Evolutionary conservation across 2,888 invertebrate species (phyloP), one percentile per base, ranked within the genome.

Genomic region (Hofmannophila pseudospretella): DNA sequence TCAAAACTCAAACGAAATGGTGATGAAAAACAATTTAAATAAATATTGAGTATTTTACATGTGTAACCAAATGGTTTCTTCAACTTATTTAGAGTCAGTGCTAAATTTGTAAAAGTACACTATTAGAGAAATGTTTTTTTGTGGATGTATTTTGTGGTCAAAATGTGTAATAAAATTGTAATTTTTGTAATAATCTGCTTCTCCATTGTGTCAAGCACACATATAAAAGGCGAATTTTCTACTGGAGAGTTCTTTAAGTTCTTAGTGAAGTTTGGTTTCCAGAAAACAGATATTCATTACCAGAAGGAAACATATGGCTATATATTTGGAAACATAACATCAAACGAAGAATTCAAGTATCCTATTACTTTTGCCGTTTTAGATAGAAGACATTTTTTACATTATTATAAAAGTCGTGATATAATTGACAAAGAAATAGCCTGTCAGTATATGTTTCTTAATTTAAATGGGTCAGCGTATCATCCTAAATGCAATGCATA

Each of bases 311-410:
- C 97, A 49, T 94, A 94, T 77, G 98, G 98, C 32, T 98, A 96
- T 76, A 96, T 99, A 57, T 99, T 96, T 72, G 99, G 99, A 8
- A 98, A 98, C 74, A 91, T 98, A 31, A 96, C 97, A 14, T 90
- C 95, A 0, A 89, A 85, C 47, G 82, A 89, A 31, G 87, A 89
- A 38, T 91, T 93, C 58, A 88, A 89, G 39, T 89, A 89, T 47
- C 91, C 91, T 7, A 89, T 94, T 23, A 96, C 96, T 9, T 90
- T 98, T 49, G 96, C 96, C n/a, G 95, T 98, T 7, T 88, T 98
- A 49, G 96, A 97, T 70, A 92, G 96, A 64, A 89, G 91, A 42
- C 94, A 94, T 75, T 98, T 98, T 77, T 81, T 97, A 48, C 94
- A 96, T 58, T 97, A 94, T 74, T 97, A 97, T 73, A 93, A 94